Percentiles rank a stretch among this genome's conserved stretches.
These are phyloP conservation scores for Cyrtorhinus lividipennis DNA, from an alignment of 1,140 invertebrate genomes.

Conservation along the genomic window DNA sequence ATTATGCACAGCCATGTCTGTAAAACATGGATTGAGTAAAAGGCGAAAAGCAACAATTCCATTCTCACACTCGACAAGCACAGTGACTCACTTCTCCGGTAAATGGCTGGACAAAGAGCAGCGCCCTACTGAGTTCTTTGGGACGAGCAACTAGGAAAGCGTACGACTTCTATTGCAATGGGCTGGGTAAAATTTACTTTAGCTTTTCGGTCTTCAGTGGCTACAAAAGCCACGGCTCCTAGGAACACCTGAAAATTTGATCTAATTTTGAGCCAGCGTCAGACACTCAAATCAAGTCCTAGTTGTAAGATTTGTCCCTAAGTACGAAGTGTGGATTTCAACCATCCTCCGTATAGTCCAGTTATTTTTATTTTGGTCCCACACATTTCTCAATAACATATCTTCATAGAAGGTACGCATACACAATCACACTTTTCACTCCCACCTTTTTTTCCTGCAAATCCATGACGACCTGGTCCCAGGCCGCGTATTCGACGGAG, in stretches of 20 bases:
- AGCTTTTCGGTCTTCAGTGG: constrained; percentile 41
- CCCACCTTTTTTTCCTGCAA: constrained; percentile 24
- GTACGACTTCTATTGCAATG: constrained; percentile 62
- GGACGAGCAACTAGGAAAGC: constrained; percentile 60
- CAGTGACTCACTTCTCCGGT: constrained; percentile 54
- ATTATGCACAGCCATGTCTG: constrained; percentile 71
- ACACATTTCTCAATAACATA: too few species aligned
- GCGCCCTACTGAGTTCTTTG: constrained; percentile 55
- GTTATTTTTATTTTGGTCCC: too few species aligned
- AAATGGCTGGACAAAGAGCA: constrained; percentile 75
- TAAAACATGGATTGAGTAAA: constrained; percentile 22
- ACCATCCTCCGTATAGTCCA: too few species aligned
- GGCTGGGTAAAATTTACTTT: constrained; percentile 64
- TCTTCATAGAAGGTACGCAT: too few species aligned
- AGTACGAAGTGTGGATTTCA: too few species aligned
- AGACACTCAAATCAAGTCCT: neutral
- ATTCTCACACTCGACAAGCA: too few species aligned
- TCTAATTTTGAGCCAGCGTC: neutral
- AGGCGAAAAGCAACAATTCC: neutral
- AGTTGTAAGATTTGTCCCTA: too few species aligned
- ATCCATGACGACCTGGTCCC: constrained; percentile 27
- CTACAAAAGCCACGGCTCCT: constrained; percentile 54
- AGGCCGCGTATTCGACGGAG: constrained; percentile 21
- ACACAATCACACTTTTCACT: too few species aligned
- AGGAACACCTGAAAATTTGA: constrained; percentile 42